Evolutionary conservation across 2,888 invertebrate species (phyloP).

Genomic region (Himalopsyche japonica): DNA sequence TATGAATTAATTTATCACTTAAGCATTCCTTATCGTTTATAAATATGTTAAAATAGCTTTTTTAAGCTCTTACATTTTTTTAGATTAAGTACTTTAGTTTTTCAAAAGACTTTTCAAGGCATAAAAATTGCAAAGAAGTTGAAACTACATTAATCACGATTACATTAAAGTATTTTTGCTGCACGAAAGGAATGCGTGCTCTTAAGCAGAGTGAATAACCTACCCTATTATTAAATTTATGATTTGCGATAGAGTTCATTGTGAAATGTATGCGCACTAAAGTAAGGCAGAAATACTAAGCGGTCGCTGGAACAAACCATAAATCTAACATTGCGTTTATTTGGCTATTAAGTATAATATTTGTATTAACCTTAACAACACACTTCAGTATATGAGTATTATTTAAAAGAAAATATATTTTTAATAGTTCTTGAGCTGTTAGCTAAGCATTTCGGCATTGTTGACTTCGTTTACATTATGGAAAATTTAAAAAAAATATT

Average conservation of each 20-base stretch:
- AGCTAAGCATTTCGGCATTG: too few species aligned
- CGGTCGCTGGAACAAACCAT: background rate
- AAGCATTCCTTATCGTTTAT: too few species aligned
- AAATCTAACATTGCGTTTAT: background rate
- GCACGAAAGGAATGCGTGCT: background rate
- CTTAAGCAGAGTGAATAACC: background rate
- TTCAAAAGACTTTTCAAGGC: background rate
- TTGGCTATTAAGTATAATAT: background rate
- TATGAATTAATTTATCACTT: too few species aligned
- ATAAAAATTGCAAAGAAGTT: background rate
- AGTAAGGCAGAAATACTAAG: background rate
- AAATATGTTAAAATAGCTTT: background rate
- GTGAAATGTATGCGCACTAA: background rate
- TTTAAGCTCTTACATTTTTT: background rate
- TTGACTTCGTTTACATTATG: too few species aligned
- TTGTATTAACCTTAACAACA: background rate
- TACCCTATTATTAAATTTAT: conserved; percentile 5
- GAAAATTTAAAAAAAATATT: too few species aligned
- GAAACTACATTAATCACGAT: background rate
- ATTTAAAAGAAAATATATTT: too few species aligned
- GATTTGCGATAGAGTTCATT: conserved; percentile 7
- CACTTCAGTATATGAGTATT: background rate
- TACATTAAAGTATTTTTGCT: background rate
- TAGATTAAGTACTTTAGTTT: background rate
- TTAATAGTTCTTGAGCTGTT: too few species aligned